phyloP scores from a whole-genome alignment of 2,113 vertebrate species.

The Bubo blakistoni region DNA sequence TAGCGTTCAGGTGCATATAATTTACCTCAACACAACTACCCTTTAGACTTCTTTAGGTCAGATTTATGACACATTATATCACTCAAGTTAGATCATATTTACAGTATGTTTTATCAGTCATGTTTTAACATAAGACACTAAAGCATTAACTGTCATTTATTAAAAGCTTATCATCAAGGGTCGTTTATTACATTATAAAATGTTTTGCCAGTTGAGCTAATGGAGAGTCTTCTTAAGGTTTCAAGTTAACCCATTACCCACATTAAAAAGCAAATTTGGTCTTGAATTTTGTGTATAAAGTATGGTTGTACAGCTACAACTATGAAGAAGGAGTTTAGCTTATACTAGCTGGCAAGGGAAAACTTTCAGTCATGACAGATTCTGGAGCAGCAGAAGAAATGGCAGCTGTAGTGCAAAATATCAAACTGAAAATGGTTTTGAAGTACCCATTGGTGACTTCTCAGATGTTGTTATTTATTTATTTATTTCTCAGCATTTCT shows the following conservation, averaged over 20 bases:
- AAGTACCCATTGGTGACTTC: background rate
- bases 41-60: background rate
- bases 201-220: background rate
- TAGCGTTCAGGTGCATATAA: background rate
- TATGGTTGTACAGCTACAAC: background rate
- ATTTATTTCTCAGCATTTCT: conserved; percentile 19
- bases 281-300: background rate
- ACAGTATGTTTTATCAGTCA: background rate
- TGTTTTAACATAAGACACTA: background rate
- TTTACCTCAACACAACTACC: background rate
- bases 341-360: background rate
- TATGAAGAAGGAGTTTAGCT: background rate
- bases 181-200: background rate
- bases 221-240: background rate
- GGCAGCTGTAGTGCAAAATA: background rate
- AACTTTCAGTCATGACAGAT: background rate
- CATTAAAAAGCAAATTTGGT: background rate
- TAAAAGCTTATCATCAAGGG: background rate
- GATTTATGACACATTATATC: background rate
- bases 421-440: background rate
- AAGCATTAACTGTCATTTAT: background rate
- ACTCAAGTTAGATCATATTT: background rate
- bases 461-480: conserved; percentile 21
- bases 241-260: background rate
- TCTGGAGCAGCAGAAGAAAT: background rate